phyloP scores from a whole-genome alignment of 2,113 vertebrate species.

The Bucco capensis region DNA sequence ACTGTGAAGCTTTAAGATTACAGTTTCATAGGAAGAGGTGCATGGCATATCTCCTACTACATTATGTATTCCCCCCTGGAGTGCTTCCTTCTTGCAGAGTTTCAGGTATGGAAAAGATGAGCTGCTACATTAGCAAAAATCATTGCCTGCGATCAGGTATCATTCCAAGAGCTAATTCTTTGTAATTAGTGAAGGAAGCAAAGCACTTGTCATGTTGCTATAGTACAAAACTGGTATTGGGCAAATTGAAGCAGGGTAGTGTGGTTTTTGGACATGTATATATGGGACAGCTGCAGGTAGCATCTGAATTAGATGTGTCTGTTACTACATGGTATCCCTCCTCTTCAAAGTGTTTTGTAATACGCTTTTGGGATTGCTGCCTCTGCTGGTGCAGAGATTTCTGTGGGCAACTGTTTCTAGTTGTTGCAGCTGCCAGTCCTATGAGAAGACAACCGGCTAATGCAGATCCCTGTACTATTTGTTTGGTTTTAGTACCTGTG shows the following conservation, averaged over 20 bases:
- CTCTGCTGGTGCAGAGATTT: neutral
- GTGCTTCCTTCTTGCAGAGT: slow-evolving; percentile 7
- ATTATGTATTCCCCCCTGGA: neutral
- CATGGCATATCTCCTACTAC: neutral
- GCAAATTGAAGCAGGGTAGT: neutral
- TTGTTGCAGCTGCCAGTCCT: neutral
- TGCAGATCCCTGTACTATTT: accelerated
- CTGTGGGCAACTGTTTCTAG: neutral
- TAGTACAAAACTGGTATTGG: neutral
- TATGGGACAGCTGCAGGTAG: neutral
- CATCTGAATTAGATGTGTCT: neutral
- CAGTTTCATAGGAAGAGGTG: slow-evolving; percentile 21
- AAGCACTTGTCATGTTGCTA: neutral
- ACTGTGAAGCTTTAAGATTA: slow-evolving; percentile 16
- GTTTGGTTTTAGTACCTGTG: neutral
- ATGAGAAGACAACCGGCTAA: neutral
- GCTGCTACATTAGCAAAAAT: slow-evolving; percentile 37
- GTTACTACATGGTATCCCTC: neutral
- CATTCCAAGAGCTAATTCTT: neutral
- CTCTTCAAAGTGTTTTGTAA: neutral
- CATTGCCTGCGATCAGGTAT: neutral
- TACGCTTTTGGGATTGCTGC: neutral
- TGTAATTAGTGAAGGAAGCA: slow-evolving; percentile 17
- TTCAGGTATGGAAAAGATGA: slow-evolving; percentile 31
- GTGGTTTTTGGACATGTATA: neutral